Evolutionary conservation across 2,113 vertebrate species (phyloP), one percentile per base, ranked within the genome.

Genomic region (Ondatra zibethicus): DNA sequence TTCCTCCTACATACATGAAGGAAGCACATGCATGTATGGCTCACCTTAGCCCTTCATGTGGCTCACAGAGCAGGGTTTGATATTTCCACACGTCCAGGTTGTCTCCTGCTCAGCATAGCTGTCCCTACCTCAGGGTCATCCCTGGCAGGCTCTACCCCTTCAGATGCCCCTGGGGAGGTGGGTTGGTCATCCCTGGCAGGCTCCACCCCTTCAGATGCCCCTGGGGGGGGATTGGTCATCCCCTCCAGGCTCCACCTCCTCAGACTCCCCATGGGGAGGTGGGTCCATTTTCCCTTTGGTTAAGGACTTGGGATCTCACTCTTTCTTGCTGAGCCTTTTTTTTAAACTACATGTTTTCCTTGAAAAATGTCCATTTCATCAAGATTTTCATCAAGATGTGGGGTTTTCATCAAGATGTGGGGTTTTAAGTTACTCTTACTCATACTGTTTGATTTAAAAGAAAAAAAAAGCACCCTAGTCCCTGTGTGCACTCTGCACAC

Each of bases 321-420:
- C 94, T 72, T 91, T 94, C 92, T 96, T 93, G 31, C 45, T 23
- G 31, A 84, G 93, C 93, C 93, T 89, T 0, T 36, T 80, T 72
- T 65, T 85, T 17, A 11, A 58, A 66, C 45, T 86, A 5, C 31
- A 10, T 92, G 61, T 96, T 92, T 92, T 91, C n/a, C 61, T 86
- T 47, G 36, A 52, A 82, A 70, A 75, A 73, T 17, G 29, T 75
- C 77, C 47, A 0, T 73, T 94, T 95, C 91, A 65, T 9, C 2
- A 14, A 68, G 89, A 66, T 68, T 72, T 88, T 73, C 77, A 36
- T n/a, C n/a, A n/a, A n/a, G n/a, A 80, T 58, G 2, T 17, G 61
- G 33, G 11, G 0, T 50, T 58, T 45, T 81, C n/a, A n/a, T n/a
- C n/a, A n/a, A n/a, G n/a, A 80, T 58, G 2, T 17, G 61, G 33